A percentile compares a stretch with the other conserved stretches of the same genome.
These are phyloP conservation scores for Dasyprocta punctata DNA, from an alignment of 2,113 vertebrate genomes.

Conservation along the genomic window DNA sequence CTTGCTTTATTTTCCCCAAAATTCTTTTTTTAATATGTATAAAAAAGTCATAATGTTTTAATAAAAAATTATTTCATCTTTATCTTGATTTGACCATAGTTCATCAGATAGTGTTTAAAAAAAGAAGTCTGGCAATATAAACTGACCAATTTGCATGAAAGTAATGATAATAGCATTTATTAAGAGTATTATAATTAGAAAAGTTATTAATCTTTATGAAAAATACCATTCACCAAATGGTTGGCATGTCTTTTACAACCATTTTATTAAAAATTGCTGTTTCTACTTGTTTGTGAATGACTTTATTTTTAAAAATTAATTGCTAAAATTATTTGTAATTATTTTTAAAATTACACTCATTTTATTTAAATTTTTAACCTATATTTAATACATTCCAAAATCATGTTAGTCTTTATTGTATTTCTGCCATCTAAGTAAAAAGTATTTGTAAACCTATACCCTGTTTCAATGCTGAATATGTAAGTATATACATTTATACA, in stretches of 20 bases:
- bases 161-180: conserved; percentile 79
- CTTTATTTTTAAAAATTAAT: conserved; percentile 58
- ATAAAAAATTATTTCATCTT: conserved; percentile 80
- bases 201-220: conserved; percentile 79
- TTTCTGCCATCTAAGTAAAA: conserved; percentile 41
- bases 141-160: conserved; percentile 79
- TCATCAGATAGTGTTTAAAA: conserved; percentile 80
- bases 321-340: conserved; percentile 63
- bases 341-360: conserved; percentile 47
- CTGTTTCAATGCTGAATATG: neutral
- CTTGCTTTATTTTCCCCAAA: conserved; percentile 71
- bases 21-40: conserved; percentile 73
- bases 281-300: conserved; percentile 58
- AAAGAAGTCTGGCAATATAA: conserved; percentile 78
- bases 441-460: conserved; percentile 36
- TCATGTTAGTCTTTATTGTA: conserved; percentile 9
- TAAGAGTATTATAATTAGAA: conserved; percentile 79
- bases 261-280: conserved; percentile 72
- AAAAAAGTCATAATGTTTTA: conserved; percentile 78
- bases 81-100: conserved; percentile 81
- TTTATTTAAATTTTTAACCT: conserved; percentile 41
- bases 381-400: conserved; percentile 41
- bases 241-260: conserved; percentile 53
- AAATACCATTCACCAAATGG: conserved; percentile 73
- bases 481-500: neutral